Conservation (phyloP, 2,113 vertebrate species). For the Dryoscopus gambensis region DNA sequence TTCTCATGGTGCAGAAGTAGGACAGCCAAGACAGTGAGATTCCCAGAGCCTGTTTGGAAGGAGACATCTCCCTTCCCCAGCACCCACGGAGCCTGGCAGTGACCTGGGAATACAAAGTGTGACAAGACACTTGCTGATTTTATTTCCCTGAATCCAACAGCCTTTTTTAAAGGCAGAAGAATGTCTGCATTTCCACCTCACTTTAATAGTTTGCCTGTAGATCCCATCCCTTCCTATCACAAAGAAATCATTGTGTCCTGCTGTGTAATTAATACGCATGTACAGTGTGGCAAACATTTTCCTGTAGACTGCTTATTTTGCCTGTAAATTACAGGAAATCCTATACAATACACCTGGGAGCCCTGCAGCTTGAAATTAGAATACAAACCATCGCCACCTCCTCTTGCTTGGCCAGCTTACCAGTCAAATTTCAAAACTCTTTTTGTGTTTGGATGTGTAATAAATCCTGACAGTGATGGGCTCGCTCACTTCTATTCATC, state of each 20-base stretch:
- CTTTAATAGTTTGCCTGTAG: constrained; percentile 66
- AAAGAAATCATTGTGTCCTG: constrained; percentile 77
- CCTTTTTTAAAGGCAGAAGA: constrained; percentile 39
- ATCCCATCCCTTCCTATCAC: constrained; percentile 68
- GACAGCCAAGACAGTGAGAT: fast-evolving
- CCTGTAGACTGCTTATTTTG: constrained; percentile 77
- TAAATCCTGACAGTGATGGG: constrained; percentile 44
- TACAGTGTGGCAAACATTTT: constrained; percentile 71
- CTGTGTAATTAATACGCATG: constrained; percentile 79
- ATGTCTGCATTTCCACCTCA: constrained; percentile 47
- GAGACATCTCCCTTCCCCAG: neutral
- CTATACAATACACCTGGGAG: constrained; percentile 78
- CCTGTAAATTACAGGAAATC: constrained; percentile 79
- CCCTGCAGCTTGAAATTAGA: constrained; percentile 76
- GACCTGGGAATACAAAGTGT: neutral
- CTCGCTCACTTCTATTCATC: constrained; percentile 27
- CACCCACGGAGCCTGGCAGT: neutral
- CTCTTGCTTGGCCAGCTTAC: constrained; percentile 63
- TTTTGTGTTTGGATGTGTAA: constrained; percentile 41
- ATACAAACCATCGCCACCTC: constrained; percentile 69
- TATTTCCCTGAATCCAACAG: neutral
- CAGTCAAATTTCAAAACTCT: constrained; percentile 44
- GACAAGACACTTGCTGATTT: constrained; percentile 12
- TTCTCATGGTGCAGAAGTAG: neutral
- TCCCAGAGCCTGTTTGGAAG: neutral